Evolutionary conservation across 2,888 invertebrate genomes (phyloP).

Genomic region (Zaprionus lineosus): DNA sequence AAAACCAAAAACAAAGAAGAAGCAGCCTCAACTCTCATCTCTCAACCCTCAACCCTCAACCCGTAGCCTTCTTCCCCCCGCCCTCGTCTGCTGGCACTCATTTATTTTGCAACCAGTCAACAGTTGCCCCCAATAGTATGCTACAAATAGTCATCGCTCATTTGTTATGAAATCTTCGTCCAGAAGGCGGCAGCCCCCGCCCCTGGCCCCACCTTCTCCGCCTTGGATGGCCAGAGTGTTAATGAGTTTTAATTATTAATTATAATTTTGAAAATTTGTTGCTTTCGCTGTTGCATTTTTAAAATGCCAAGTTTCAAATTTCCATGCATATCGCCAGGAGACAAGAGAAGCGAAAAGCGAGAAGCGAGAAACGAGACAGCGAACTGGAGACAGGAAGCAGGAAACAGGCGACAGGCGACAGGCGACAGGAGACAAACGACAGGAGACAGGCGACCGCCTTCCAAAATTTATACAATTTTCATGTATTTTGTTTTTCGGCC

Average conservation of each 20-base stretch:
- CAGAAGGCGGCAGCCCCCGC: constrained; percentile 33
- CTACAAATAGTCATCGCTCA: constrained; percentile 71
- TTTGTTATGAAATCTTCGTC: constrained; percentile 75
- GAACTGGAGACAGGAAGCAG: background rate
- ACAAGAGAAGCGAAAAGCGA: background rate
- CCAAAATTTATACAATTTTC: background rate
- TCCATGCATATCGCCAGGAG: background rate
- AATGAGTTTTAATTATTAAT: constrained; percentile 76
- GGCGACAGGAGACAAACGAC: background rate
- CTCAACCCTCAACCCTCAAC: background rate
- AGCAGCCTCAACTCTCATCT: constrained; percentile 35
- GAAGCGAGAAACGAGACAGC: too few species aligned
- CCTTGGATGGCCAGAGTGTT: constrained; percentile 53
- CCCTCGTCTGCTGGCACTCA: constrained; percentile 4
- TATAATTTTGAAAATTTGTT: constrained; percentile 50
- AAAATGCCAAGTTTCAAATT: constrained; percentile 35
- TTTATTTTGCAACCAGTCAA: constrained; percentile 19
- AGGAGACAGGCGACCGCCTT: background rate
- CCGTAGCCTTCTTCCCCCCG: too few species aligned
- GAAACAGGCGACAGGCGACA: background rate
- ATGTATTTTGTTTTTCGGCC: constrained; percentile 10
- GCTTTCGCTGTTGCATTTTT: constrained; percentile 30
- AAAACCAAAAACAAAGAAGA: too few species aligned
- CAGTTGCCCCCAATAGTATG: constrained; percentile 46
- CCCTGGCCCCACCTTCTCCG: background rate